Conservation (phyloP, 1,140 invertebrate genomes). For the Archegozetes longisetosus region DNA sequence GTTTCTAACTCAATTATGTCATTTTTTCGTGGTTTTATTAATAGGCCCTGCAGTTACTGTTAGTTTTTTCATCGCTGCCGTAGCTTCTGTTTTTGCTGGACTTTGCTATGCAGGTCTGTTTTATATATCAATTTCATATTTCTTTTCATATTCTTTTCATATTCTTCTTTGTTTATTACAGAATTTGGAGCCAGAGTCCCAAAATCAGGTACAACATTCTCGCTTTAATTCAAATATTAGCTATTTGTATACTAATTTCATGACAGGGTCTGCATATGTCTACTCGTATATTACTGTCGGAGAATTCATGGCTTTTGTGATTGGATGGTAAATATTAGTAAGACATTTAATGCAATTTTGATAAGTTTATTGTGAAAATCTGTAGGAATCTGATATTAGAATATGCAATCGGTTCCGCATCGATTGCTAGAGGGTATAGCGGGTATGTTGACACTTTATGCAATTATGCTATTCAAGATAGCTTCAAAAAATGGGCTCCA, state of each 20-base stretch:
- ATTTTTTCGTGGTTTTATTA: not conserved
- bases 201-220: slow-evolving; percentile 23
- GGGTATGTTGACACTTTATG: slow-evolving; percentile 68
- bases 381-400: not conserved
- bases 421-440: slow-evolving; percentile 72
- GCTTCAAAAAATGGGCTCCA: slow-evolving; percentile 50
- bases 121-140: too few relatives aligned
- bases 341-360: slow-evolving; percentile 40
- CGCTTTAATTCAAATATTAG: too few relatives aligned
- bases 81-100: slow-evolving; percentile 82
- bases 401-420: slow-evolving; percentile 48
- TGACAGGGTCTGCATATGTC: slow-evolving; percentile 32
- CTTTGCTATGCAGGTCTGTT: slow-evolving; percentile 23
- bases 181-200: slow-evolving; percentile 92
- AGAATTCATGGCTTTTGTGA: slow-evolving; percentile 35
- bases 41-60: slow-evolving; percentile 62
- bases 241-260: too few relatives aligned
- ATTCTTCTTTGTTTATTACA: too few relatives aligned
- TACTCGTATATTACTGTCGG: slow-evolving; percentile 37
- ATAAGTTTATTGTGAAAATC: slow-evolving; percentile 34
- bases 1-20: not conserved
- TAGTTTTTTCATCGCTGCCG: slow-evolving; percentile 75
- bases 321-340: slow-evolving; percentile 36
- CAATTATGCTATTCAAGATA: slow-evolving; percentile 49
- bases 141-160: too few relatives aligned